phyloP scores from a whole-genome alignment of 2,113 vertebrate genomes.

The Chloropsis cyanopogon region DNA sequence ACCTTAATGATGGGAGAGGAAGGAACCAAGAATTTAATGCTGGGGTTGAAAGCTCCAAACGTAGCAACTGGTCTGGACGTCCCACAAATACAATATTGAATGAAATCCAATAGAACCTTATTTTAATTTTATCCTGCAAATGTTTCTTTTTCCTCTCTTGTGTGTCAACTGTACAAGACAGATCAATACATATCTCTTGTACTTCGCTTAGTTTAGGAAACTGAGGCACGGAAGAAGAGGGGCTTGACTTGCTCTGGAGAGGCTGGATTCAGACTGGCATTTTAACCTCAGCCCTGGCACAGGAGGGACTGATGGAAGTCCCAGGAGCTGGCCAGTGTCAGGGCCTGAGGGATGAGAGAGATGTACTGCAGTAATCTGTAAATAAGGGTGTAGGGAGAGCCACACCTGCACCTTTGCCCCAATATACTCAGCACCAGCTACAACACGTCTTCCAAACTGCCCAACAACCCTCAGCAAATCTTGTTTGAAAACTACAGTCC shows the following conservation, averaged over 20 bases:
- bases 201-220: background rate
- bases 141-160: background rate
- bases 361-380: accelerated
- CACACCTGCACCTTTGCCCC: background rate
- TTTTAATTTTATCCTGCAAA: background rate
- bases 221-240: background rate
- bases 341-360: too few relatives aligned
- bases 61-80: background rate
- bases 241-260: background rate
- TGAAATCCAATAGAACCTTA: background rate
- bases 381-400: background rate
- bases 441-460: background rate
- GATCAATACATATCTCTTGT: background rate
- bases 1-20: background rate
- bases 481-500: background rate
- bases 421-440: background rate
- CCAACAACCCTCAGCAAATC: background rate
- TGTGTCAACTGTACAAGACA: background rate
- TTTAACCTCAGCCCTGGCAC: background rate
- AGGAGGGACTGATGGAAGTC: background rate
- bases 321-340: background rate
- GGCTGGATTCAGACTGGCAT: background rate
- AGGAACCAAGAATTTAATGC: background rate
- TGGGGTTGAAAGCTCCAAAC: background rate
- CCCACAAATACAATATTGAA: background rate